Percentiles rank a stretch among this genome's conserved stretches.
phyloP scores from a whole-genome alignment of 2,113 vertebrate species.

The Pomatorhinus ruficollis region DNA sequence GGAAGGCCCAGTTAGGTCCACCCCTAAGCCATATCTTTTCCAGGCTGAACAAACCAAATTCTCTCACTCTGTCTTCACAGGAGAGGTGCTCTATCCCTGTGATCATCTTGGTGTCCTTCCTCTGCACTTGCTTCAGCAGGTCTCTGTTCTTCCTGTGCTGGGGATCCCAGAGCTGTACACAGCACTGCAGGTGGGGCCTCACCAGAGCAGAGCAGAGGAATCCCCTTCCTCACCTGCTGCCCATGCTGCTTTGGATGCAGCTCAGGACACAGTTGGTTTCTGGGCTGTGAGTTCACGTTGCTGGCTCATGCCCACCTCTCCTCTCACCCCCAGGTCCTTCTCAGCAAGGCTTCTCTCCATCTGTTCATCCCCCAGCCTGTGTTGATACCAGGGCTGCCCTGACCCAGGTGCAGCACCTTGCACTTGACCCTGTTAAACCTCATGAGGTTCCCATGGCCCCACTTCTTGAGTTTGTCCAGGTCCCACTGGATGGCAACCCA shows the following conservation, averaged over 20 bases:
- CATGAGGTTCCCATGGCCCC: neutral
- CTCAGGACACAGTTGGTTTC: fast-evolving
- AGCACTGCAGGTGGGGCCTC: neutral
- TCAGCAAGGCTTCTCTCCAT: neutral
- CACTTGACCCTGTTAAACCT: neutral
- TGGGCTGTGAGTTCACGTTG: neutral
- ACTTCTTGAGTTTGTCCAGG: neutral
- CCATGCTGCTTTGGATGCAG: neutral
- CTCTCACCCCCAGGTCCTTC: neutral
- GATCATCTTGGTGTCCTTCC: neutral
- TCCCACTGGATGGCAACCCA: neutral
- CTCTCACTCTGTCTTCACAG: neutral
- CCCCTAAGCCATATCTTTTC: neutral
- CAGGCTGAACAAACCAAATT: neutral
- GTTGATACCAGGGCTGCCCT: neutral
- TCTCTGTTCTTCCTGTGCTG: neutral
- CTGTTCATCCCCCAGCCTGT: neutral
- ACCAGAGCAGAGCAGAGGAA: neutral
- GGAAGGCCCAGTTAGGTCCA: neutral
- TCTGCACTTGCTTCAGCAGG: neutral
- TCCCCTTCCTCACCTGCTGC: neutral
- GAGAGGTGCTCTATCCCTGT: neutral
- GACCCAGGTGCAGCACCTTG: neutral
- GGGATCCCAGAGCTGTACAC: neutral
- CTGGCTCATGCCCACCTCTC: neutral